These are phyloP conservation scores for Drosophila novamexicana DNA, from an alignment of 1,140 invertebrate species.

Conservation along the genomic window DNA sequence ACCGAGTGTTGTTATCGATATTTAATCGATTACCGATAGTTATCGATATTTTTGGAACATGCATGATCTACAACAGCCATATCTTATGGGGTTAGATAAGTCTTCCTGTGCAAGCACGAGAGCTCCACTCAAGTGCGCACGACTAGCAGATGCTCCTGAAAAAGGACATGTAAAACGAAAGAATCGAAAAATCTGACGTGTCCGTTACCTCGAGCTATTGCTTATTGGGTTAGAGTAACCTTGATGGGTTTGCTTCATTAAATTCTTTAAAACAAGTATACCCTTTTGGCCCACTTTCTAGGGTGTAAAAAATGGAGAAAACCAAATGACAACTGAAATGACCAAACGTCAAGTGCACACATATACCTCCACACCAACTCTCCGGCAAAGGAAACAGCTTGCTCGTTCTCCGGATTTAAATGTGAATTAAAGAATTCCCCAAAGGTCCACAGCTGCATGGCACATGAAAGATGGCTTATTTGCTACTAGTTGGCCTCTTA, in stretches of 20 bases:
- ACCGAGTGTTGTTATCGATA: too few relatives aligned
- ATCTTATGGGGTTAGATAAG: too few relatives aligned
- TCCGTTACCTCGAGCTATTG: too few relatives aligned
- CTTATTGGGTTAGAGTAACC: background rate
- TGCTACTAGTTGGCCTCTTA: constrained; percentile 56
- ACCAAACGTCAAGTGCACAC: constrained; percentile 73
- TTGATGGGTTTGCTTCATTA: background rate
- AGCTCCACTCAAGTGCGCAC: too few relatives aligned
- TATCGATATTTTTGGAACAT: too few relatives aligned
- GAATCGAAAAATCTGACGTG: too few relatives aligned
- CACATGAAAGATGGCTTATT: constrained; percentile 62
- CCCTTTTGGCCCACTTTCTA: background rate
- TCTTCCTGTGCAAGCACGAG: too few relatives aligned
- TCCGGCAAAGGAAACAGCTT: constrained; percentile 9
- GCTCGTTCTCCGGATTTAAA: constrained; percentile 47
- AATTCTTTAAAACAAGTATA: background rate
- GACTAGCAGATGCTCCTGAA: too few relatives aligned
- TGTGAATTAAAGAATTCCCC: constrained; percentile 67
- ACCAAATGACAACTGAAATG: constrained; percentile 65
- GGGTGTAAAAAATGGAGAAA: constrained; percentile 6
- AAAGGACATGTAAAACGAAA: too few relatives aligned
- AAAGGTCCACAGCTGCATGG: constrained; percentile 14
- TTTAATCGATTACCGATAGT: too few relatives aligned
- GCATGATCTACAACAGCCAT: too few relatives aligned
- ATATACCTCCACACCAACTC: constrained; percentile 6